These are phyloP conservation scores for Calephelis perditalis DNA, from an alignment of 2,888 invertebrate genomes.

Conservation along the genomic window DNA sequence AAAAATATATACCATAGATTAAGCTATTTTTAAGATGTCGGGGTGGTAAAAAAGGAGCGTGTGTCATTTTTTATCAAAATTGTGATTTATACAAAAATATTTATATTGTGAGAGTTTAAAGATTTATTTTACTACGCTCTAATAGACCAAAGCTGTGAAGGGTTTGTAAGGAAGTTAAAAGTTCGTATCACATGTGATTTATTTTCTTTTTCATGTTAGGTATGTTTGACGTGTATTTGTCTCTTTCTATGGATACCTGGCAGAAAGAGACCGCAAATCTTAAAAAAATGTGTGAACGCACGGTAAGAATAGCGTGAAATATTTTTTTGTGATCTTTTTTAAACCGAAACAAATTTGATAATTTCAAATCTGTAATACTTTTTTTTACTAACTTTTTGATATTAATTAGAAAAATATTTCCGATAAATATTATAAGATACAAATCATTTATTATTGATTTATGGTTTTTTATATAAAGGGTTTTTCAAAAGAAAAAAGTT, in stretches of 20 bases:
- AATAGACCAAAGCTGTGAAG: slow-evolving; percentile 75
- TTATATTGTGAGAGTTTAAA: slow-evolving; percentile 35
- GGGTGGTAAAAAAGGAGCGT: slow-evolving; percentile 12
- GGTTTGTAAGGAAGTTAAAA: slow-evolving; percentile 49
- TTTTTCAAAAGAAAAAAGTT: too few relatives aligned
- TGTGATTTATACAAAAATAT: slow-evolving; percentile 34
- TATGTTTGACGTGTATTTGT: too few relatives aligned
- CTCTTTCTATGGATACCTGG: too few relatives aligned
- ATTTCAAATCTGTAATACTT: too few relatives aligned
- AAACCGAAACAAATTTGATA: background rate
- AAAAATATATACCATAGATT: slow-evolving; percentile 19
- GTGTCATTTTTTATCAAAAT: slow-evolving; percentile 25
- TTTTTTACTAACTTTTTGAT: too few relatives aligned
- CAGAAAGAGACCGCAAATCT: too few relatives aligned
- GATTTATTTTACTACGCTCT: slow-evolving; percentile 54
- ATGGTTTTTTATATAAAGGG: too few relatives aligned
- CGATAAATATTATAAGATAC: too few relatives aligned
- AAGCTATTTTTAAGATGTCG: slow-evolving; percentile 12
- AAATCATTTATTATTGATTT: too few relatives aligned
- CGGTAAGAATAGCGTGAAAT: background rate
- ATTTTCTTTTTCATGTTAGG: background rate
- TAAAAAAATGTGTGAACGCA: too few relatives aligned
- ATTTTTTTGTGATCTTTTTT: background rate
- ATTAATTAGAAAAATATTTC: too few relatives aligned
- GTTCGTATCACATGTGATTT: background rate